Conservation (phyloP, 1,140 invertebrate genomes). For the Trinorchestia longiramus region DNA sequence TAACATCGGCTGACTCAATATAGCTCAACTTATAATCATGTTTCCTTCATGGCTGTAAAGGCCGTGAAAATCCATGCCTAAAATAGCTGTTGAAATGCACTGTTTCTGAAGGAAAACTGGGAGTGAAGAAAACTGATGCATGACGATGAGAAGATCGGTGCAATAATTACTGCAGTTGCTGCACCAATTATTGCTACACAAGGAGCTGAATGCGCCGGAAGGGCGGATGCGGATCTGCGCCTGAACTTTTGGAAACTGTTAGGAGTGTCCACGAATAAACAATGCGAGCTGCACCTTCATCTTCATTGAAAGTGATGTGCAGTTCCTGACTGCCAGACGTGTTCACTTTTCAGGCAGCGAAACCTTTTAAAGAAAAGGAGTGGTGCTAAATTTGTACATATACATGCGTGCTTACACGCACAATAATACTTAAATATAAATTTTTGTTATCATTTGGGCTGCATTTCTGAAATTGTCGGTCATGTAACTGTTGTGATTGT, state of each 20-base stretch:
- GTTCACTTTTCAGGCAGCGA: background rate
- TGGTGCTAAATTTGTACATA: background rate
- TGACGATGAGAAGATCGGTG: background rate
- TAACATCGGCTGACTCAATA: too few species aligned
- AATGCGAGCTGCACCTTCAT: too few species aligned
- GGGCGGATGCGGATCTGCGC: background rate
- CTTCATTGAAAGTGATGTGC: background rate
- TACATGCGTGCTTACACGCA: too few species aligned
- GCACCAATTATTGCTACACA: background rate
- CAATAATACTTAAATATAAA: too few species aligned
- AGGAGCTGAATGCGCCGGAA: background rate
- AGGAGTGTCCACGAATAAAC: slow-evolving; percentile 5
- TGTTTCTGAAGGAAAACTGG: background rate
- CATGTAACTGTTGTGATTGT: too few species aligned
- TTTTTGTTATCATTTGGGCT: too few species aligned
- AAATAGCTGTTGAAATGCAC: background rate
- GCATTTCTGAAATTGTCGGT: too few species aligned
- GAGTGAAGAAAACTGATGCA: background rate
- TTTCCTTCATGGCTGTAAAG: too few species aligned
- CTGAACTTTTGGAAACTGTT: slow-evolving; percentile 12
- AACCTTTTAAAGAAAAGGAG: background rate
- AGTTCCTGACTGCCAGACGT: background rate
- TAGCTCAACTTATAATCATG: too few species aligned
- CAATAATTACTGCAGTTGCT: background rate
- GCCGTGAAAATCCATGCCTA: too few species aligned